These are phyloP conservation scores for Brenthis ino DNA, from an alignment of 2,888 invertebrate genomes.

Conservation along the genomic window DNA sequence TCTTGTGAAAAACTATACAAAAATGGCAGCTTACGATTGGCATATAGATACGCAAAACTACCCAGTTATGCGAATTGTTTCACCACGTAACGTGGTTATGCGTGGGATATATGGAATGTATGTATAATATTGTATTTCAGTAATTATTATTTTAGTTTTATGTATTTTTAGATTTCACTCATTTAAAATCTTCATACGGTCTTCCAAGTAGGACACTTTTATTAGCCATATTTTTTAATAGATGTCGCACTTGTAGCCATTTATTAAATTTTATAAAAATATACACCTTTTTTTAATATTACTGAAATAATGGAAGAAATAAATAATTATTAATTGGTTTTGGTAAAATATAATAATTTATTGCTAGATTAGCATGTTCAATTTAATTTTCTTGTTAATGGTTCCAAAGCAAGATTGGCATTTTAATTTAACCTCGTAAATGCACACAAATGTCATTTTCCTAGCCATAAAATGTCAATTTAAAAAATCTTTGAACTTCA, in stretches of 20 bases:
- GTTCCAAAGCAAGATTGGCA: background rate
- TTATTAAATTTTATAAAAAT: background rate
- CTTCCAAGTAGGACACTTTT: no score
- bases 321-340: background rate
- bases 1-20: background rate
- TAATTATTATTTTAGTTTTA: conserved; percentile 2
- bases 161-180: background rate
- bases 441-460: conserved; percentile 24
- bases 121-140: conserved; percentile 45
- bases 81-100: conserved; percentile 60
- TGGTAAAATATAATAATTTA: no score
- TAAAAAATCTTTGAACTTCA: conserved; percentile 28
- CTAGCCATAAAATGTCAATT: conserved; percentile 33
- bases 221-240: background rate
- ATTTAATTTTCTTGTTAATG: background rate
- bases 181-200: no score
- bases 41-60: conserved; percentile 63
- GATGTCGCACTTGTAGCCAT: background rate
- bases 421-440: conserved; percentile 4
- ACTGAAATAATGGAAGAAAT: no score
- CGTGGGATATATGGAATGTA: conserved; percentile 69
- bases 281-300: background rate
- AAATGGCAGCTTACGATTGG: conserved; percentile 63
- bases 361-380: no score
- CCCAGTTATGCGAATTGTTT: conserved; percentile 68